Percentiles rank a stretch among this genome's conserved stretches.
Conservation (phyloP, 2,113 vertebrate species). For the Pseudopodoces humilis region DNA sequence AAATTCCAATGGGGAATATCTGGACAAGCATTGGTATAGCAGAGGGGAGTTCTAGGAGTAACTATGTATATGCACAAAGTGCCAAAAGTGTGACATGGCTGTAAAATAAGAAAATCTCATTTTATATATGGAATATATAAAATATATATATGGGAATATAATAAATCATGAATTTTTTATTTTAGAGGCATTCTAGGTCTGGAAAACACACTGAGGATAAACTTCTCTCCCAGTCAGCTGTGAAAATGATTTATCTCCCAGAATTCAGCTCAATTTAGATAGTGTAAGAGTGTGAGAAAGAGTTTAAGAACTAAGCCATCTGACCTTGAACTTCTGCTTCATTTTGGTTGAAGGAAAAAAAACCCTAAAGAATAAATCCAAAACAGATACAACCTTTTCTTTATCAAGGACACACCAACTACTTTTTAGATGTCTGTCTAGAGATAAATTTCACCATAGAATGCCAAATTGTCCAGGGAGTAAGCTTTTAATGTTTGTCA, state of each 20-base stretch:
- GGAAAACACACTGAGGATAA: background rate
- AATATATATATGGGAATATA: too few species aligned
- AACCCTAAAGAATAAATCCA: background rate
- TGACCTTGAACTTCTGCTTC: background rate
- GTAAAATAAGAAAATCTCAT: background rate
- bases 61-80: background rate
- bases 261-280: background rate
- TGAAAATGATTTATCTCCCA: background rate
- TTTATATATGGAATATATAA: too few species aligned
- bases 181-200: background rate
- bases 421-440: background rate
- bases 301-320: background rate
- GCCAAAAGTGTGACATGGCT: background rate
- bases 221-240: background rate
- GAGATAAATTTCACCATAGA: background rate
- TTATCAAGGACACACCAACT: background rate
- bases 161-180: background rate
- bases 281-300: background rate
- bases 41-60: background rate
- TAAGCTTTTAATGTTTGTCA: background rate
- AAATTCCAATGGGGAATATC: background rate
- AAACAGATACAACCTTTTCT: background rate
- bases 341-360: background rate
- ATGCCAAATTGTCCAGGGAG: background rate
- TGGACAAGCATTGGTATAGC: background rate